A percentile compares a stretch with the other conserved stretches of the same genome.
These are phyloP conservation scores for Araneus ventricosus DNA, from an alignment of 1,140 invertebrate species.

Conservation along the genomic window DNA sequence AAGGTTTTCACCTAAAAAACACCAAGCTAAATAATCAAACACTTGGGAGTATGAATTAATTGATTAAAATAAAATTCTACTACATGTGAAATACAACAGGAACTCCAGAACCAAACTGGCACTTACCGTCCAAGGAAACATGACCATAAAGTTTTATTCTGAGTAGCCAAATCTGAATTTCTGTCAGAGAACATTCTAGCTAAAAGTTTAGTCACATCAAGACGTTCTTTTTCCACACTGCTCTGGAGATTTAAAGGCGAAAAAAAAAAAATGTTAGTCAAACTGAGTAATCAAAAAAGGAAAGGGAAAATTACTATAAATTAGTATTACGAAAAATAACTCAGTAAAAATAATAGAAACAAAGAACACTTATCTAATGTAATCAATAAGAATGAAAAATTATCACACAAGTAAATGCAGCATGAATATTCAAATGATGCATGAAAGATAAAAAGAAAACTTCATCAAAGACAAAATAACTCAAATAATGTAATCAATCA, in stretches of 20 bases:
- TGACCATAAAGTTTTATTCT: constrained; percentile 91
- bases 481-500: too few species aligned
- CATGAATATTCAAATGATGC: too few species aligned
- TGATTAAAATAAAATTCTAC: too few species aligned
- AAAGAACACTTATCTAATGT: neutral
- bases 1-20: too few species aligned
- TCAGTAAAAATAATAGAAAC: neutral
- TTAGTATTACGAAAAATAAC: neutral
- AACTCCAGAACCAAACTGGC: neutral
- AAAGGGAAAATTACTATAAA: neutral
- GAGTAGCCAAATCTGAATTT: constrained; percentile 91
- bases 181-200: constrained; percentile 98
- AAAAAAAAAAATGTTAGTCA: too few species aligned
- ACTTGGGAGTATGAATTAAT: too few species aligned
- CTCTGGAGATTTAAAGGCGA: constrained; percentile 81
- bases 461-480: too few species aligned
- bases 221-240: constrained; percentile 90
- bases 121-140: constrained; percentile 87
- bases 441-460: too few species aligned
- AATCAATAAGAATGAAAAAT: neutral
- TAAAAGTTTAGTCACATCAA: constrained; percentile 92
- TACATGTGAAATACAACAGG: neutral
- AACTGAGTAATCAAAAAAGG: neutral
- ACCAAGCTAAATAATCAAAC: too few species aligned
- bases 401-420: neutral